Evolutionary conservation across 1,140 invertebrate species (phyloP), one percentile per base, ranked within the genome.

Genomic region (Glossosoma conforme): DNA sequence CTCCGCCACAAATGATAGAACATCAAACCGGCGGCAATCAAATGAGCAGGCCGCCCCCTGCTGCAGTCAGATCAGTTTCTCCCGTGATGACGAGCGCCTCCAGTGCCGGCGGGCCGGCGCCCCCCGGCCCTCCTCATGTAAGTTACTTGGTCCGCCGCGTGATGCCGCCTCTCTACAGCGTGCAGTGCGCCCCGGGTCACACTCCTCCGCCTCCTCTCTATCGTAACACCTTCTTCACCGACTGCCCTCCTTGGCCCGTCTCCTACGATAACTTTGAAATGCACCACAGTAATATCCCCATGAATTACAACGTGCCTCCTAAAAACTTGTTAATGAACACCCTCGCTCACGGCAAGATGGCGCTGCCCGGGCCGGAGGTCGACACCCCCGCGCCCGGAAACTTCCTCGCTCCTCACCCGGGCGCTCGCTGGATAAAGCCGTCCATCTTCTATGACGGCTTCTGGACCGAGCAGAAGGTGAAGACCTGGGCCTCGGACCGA

Each of bases 391-490:
- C 46, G 3, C 55, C 60, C n/a, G 33, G 45, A 11, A 47, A 37
- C 36, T 58, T 15, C 37, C 19, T 49, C 13, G n/a, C n/a, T n/a
- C 17, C 50, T 3, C 49, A 53, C 24, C 41, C 55, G 13, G 51
- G 56, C 66, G 68, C 52, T 14, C 14, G 46, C 17, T 74, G 72
- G 72, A 72, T 74, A 40, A 74, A 74, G 45, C 72, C 72, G 3
- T 68, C 67, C 15, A 73, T 74, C 19, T 74, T 74, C 57, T 74
- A 74, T 51, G 70, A 74, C 25, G 72, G 72, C 0, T 74, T 74
- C 58, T 74, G 72, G 72, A 74, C 70, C 0, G 72, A 74, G 57
- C 72, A 73, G 60, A 72, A 74, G 52, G 72, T 74, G 3, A 73
- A 73, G 50, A 73, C 68, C 49, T 74, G 72, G 72, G 69, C 72